These are phyloP conservation scores for Mesochorus sp. DNA, from an alignment of 2,888 invertebrate genomes.

Conservation along the genomic window DNA sequence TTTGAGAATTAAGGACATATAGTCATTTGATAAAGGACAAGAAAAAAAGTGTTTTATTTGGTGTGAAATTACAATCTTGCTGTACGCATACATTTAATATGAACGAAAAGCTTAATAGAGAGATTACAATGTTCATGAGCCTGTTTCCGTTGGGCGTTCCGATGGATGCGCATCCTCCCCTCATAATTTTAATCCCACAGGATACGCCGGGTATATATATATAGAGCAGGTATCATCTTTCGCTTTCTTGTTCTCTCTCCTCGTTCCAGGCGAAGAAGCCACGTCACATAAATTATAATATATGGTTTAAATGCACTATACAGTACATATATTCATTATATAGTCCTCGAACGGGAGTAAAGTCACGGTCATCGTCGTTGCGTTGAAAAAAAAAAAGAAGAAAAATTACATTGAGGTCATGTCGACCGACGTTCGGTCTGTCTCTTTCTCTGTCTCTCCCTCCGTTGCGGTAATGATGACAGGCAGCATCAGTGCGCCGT, in stretches of 20 bases:
- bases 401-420: conserved; percentile 43
- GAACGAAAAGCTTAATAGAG: conserved; percentile 23
- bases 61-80: too few species aligned
- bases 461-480: not conserved
- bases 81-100: not conserved
- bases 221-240: conserved; percentile 49
- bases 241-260: conserved; percentile 45
- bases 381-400: conserved; percentile 29
- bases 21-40: not conserved
- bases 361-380: conserved; percentile 58
- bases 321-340: conserved; percentile 28
- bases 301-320: conserved; percentile 35
- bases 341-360: conserved; percentile 35
- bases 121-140: conserved; percentile 45
- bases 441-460: conserved; percentile 16
- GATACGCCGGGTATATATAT: conserved; percentile 24
- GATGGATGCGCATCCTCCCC: conserved; percentile 49
- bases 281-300: conserved; percentile 57
- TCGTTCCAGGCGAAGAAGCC: conserved; percentile 56
- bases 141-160: conserved; percentile 42
- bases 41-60: not conserved
- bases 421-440: conserved; percentile 27
- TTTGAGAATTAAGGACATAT: not conserved
- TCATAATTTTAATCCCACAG: conserved; percentile 52
- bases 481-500: not conserved